Evolutionary conservation across 1,140 invertebrate genomes (phyloP).

Genomic region (Eriocheir sinensis): DNA sequence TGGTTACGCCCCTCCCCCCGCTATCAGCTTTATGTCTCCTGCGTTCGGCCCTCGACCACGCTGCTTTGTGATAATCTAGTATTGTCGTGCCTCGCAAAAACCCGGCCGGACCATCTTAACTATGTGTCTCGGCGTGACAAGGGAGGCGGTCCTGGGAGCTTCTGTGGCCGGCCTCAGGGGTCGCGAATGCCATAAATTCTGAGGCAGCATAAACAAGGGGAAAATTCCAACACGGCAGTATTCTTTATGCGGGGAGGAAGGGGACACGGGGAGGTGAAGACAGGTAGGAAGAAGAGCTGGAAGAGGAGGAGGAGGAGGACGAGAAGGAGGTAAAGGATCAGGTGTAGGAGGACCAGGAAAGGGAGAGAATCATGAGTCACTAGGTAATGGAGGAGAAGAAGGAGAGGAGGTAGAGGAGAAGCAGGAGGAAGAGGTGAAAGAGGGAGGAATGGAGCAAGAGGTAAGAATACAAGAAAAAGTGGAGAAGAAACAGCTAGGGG

Average conservation of each 20-base stretch:
- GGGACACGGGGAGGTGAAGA: background rate
- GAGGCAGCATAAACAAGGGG: constrained; percentile 12
- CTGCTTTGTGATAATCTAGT: constrained; percentile 51
- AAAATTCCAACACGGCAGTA: constrained; percentile 24
- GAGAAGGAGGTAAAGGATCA: too few relatives aligned
- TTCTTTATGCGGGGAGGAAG: background rate
- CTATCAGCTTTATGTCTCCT: constrained; percentile 6
- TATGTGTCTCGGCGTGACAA: constrained; percentile 38
- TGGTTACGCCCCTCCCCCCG: constrained; percentile 26
- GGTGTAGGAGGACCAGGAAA: too few relatives aligned
- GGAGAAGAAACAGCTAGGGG: background rate
- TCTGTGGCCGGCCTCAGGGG: constrained; percentile 8
- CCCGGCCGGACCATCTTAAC: constrained; percentile 1
- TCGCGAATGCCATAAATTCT: constrained; percentile 3
- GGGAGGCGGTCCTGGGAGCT: background rate
- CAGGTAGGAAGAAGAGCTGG: background rate
- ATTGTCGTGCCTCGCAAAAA: constrained; percentile 38
- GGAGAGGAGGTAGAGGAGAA: background rate
- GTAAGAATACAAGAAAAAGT: background rate
- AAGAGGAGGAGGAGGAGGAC: too few relatives aligned
- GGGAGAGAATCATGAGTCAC: too few relatives aligned
- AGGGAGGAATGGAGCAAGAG: background rate
- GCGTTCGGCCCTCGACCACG: background rate
- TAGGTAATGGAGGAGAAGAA: too few relatives aligned
- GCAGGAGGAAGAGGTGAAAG: background rate